A percentile compares a stretch with the other conserved stretches of the same genome.
Conservation (phyloP, 2,888 invertebrate genomes). For the Pantelozetes paolii region DNA sequence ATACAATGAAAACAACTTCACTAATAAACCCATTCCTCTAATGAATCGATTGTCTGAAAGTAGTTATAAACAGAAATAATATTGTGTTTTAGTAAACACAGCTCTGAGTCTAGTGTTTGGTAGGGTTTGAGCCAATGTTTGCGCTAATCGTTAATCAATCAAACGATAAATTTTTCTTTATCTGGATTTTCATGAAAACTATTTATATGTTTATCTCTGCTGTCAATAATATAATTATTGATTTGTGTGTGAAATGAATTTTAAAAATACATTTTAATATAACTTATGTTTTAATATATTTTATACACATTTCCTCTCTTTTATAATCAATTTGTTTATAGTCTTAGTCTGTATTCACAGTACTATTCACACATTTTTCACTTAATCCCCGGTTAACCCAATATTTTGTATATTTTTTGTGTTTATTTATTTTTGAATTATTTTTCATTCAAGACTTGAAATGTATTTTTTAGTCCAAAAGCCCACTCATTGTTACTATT, state of each 20-base stretch:
- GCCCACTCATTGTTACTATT: slow-evolving; percentile 18
- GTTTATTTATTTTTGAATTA: slow-evolving; percentile 3
- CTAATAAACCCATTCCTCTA: neutral
- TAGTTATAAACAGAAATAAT: neutral
- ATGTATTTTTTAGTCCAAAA: neutral
- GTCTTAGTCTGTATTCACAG: neutral
- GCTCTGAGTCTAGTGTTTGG: too few species aligned
- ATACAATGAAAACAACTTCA: neutral
- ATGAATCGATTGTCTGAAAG: neutral
- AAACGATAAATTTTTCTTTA: neutral
- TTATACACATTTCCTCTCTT: too few species aligned
- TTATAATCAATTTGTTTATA: neutral
- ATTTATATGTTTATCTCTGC: neutral
- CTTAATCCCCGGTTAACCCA: slow-evolving; percentile 24
- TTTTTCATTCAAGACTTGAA: neutral
- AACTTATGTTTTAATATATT: neutral
- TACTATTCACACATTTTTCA: neutral
- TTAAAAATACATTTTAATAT: neutral
- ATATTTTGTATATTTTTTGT: neutral
- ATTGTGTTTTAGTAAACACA: neutral
- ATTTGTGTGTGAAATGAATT: neutral
- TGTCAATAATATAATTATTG: slow-evolving; percentile 23
- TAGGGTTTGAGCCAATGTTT: too few species aligned
- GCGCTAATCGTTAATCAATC: neutral
- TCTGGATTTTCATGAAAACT: neutral